These are phyloP conservation scores for Dicaeum eximium DNA, from an alignment of 2,113 vertebrate genomes.

Conservation along the genomic window DNA sequence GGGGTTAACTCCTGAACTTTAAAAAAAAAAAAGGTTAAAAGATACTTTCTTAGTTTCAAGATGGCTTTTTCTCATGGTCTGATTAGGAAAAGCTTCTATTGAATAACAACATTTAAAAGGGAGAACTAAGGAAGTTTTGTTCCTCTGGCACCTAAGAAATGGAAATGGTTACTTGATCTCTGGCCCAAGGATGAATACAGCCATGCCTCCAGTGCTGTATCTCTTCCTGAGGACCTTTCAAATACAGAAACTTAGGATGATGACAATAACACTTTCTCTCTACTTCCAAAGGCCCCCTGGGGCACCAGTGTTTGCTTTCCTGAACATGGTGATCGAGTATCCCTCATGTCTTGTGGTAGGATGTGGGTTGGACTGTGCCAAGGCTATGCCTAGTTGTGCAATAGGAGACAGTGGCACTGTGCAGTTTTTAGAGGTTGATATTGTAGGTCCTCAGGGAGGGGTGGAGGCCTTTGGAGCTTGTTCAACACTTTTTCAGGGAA, in stretches of 20 bases:
- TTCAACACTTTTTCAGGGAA: neutral
- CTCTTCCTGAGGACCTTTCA: neutral
- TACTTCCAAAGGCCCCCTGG: neutral
- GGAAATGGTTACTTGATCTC: neutral
- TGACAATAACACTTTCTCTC: neutral
- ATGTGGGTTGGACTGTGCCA: neutral
- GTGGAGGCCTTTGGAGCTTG: neutral
- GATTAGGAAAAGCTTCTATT: neutral
- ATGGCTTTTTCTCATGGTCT: neutral
- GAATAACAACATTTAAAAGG: neutral
- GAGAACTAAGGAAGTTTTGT: neutral
- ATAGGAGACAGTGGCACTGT: neutral
- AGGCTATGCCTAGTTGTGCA: neutral
- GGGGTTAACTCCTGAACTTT: neutral
- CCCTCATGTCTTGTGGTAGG: neutral
- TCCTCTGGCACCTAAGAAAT: neutral
- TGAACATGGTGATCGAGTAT: neutral
- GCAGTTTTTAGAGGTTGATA: neutral
- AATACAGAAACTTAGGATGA: neutral
- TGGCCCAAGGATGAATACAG: neutral
- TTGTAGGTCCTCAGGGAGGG: neutral
- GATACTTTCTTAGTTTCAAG: neutral
- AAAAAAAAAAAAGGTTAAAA: neutral
- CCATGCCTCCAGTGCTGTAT: neutral
- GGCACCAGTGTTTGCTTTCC: neutral